Conservation (phyloP, 2,888 invertebrate genomes). For the Scaptomyza polygonia region DNA sequence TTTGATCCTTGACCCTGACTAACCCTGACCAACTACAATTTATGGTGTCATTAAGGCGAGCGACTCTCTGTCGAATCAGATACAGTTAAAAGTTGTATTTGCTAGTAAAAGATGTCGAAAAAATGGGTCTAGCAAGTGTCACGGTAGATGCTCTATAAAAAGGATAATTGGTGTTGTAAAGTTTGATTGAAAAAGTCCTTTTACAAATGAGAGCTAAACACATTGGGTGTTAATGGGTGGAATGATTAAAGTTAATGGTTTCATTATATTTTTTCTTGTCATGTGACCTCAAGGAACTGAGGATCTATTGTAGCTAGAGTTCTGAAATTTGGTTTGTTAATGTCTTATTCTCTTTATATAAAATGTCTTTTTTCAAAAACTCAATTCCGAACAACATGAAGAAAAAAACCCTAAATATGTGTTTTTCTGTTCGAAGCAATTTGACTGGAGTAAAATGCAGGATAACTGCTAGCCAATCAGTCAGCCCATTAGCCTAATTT, state of each 20-base stretch:
- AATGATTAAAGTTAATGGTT: not conserved
- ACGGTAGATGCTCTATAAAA: conserved; percentile 45
- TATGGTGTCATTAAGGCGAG: conserved; percentile 81
- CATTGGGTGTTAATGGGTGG: not conserved
- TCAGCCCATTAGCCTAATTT: not conserved
- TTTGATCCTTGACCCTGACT: conserved; percentile 59
- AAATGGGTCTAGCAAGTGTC: conserved; percentile 48
- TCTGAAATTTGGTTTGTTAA: not conserved
- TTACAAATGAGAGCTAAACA: not conserved
- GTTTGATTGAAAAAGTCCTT: not conserved
- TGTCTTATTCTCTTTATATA: no score
- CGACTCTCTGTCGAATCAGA: conserved; percentile 57
- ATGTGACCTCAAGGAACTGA: not conserved
- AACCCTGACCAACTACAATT: conserved; percentile 70
- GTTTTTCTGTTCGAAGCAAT: no score
- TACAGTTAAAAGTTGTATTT: conserved; percentile 37
- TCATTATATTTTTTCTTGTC: not conserved
- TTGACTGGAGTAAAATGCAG: conserved; percentile 6
- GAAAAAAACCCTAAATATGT: no score
- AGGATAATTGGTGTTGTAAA: not conserved
- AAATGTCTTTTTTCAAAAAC: no score
- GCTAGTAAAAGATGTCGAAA: conserved; percentile 16
- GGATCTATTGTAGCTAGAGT: not conserved
- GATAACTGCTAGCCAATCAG: conserved; percentile 28
- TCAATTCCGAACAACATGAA: no score